Evolutionary conservation across 1,140 invertebrate species (phyloP).

Genomic region (Protaetia brevitarsis): DNA sequence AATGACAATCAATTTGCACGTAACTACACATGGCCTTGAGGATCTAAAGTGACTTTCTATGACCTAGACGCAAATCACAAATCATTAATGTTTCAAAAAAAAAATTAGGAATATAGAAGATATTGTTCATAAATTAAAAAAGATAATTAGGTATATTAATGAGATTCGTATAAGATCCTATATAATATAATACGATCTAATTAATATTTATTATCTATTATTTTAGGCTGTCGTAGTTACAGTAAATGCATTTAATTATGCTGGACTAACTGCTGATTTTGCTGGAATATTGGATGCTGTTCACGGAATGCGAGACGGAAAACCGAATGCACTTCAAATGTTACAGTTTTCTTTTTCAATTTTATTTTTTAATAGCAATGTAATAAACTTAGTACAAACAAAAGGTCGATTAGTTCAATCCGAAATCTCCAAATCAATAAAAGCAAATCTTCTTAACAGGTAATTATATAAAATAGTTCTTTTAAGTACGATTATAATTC

Average conservation of each 20-base stretch:
- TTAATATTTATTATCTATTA: conserved; percentile 24
- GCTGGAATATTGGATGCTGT: conserved; percentile 36
- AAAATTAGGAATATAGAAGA: no score
- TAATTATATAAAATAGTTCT: no score
- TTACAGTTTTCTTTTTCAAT: conserved; percentile 46
- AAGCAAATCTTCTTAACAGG: not conserved
- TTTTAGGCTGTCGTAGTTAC: conserved; percentile 34
- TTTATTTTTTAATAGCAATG: conserved; percentile 41
- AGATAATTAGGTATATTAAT: no score
- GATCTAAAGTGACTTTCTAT: no score
- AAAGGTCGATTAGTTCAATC: conserved; percentile 16
- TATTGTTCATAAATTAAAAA: no score
- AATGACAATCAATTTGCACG: no score
- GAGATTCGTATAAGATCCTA: no score
- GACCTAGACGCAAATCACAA: no score
- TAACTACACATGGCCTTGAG: no score
- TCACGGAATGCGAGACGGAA: conserved; percentile 31
- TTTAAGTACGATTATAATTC: no score
- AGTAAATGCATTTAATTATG: conserved; percentile 39
- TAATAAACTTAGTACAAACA: conserved; percentile 1
- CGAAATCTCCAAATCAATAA: conserved; percentile 7
- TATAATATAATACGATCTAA: no score
- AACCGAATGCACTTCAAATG: conserved; percentile 35
- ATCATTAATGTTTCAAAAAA: no score
- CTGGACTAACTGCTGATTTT: conserved; percentile 36